These are phyloP conservation scores for Sylvia atricapilla DNA, from an alignment of 2,113 vertebrate species.

Conservation along the genomic window DNA sequence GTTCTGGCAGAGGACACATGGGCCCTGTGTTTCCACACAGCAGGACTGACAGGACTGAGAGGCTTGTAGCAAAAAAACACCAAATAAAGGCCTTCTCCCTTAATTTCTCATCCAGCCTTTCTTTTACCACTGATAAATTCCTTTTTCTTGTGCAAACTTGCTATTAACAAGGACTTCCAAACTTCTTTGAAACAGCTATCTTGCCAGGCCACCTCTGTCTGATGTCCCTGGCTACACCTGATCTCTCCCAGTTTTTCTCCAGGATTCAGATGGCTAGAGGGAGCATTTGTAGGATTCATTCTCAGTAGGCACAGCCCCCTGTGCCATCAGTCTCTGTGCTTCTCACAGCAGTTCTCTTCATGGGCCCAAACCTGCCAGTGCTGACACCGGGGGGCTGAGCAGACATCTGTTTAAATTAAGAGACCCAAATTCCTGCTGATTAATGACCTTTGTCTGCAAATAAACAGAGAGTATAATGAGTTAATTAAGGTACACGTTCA, in stretches of 20 bases:
- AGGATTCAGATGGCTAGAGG: not conserved
- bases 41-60: not conserved
- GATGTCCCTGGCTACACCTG: not conserved
- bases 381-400: not conserved
- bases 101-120: not conserved
- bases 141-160: not conserved
- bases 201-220: not conserved
- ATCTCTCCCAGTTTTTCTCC: not conserved
- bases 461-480: slow-evolving; percentile 28
- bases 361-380: not conserved
- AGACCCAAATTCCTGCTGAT: slow-evolving; percentile 29
- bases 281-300: not conserved
- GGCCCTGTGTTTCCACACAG: not conserved
- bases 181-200: not conserved
- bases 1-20: not conserved
- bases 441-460: slow-evolving; percentile 23
- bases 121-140: not conserved
- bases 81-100: not conserved
- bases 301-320: not conserved
- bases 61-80: not conserved
- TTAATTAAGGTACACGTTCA: slow-evolving; percentile 38
- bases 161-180: not conserved
- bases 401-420: slow-evolving; percentile 30
- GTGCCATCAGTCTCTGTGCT: not conserved
- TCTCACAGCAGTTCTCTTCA: not conserved